These are phyloP conservation scores for Pempheris klunzingeri DNA, from an alignment of 2,797 vertebrate genomes.

Conservation along the genomic window DNA sequence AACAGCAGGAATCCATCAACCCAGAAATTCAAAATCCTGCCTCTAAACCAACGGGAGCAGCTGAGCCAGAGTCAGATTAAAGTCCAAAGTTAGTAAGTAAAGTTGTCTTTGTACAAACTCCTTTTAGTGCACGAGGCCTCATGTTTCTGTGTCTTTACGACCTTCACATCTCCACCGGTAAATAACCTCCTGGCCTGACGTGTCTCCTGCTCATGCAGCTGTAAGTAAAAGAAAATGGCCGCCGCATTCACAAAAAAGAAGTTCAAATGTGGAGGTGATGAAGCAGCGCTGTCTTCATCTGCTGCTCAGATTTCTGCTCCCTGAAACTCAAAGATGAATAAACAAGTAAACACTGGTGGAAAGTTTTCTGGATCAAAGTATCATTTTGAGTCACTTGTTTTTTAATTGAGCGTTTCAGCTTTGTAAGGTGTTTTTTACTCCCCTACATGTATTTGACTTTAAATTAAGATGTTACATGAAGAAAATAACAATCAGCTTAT, in stretches of 20 bases:
- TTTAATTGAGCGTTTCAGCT: no score
- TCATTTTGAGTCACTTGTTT: no score
- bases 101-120: no score
- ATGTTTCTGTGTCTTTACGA: neutral
- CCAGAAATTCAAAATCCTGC: neutral
- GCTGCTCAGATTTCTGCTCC: neutral
- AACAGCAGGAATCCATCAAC: neutral
- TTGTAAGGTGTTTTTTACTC: no score
- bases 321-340: neutral
- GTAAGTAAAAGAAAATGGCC: neutral
- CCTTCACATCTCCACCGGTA: no score
- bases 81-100: neutral
- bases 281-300: neutral
- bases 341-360: neutral
- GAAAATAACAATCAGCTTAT: no score
- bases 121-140: neutral
- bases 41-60: neutral
- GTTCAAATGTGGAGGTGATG: neutral
- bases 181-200: no score
- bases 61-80: neutral
- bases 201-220: neutral
- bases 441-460: no score
- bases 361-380: no score
- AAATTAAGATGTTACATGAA: no score
- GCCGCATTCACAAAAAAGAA: neutral